A percentile compares a stretch with the other conserved stretches of the same genome.
phyloP scores from a whole-genome alignment of 2,797 vertebrate species.

The Scarus forsteni region DNA sequence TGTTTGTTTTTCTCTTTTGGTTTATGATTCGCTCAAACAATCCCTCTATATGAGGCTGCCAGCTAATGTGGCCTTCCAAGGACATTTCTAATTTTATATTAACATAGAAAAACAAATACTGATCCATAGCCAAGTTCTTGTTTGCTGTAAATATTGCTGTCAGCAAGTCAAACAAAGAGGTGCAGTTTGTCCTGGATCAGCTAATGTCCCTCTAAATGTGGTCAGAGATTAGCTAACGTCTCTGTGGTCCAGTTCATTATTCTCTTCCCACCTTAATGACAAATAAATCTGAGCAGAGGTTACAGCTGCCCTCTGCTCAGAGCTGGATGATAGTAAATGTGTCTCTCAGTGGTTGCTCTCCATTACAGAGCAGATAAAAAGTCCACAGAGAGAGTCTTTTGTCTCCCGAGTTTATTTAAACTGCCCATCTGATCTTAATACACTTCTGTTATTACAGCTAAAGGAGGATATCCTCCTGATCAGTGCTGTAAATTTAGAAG shows the following conservation, averaged over 20 bases:
- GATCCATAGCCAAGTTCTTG: slow-evolving; percentile 34
- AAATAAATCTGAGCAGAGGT: slow-evolving; percentile 59
- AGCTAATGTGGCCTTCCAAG: slow-evolving; percentile 34
- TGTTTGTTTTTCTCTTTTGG: neutral
- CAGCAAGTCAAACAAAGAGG: slow-evolving; percentile 49
- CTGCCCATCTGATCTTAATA: neutral
- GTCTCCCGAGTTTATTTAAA: slow-evolving; percentile 25
- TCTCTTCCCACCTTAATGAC: slow-evolving; percentile 47
- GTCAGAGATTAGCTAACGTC: slow-evolving; percentile 57
- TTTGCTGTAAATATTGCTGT: slow-evolving; percentile 41
- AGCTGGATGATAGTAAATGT: slow-evolving; percentile 56
- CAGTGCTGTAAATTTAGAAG: slow-evolving; percentile 7
- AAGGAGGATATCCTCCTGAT: slow-evolving; percentile 2
- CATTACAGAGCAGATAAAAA: slow-evolving; percentile 16
- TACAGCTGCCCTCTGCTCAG: slow-evolving; percentile 32
- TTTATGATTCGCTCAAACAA: neutral
- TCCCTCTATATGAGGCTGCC: slow-evolving; percentile 17
- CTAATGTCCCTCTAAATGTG: slow-evolving; percentile 30
- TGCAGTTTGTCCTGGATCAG: slow-evolving; percentile 35
- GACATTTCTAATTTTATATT: slow-evolving; percentile 57
- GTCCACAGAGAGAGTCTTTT: neutral
- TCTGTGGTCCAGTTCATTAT: slow-evolving; percentile 62
- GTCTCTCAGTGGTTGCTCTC: slow-evolving; percentile 31
- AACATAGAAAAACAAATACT: slow-evolving; percentile 36
- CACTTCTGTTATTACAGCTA: neutral